Conservation (phyloP, 2,113 vertebrate genomes). For the Trachemys scripta region DNA sequence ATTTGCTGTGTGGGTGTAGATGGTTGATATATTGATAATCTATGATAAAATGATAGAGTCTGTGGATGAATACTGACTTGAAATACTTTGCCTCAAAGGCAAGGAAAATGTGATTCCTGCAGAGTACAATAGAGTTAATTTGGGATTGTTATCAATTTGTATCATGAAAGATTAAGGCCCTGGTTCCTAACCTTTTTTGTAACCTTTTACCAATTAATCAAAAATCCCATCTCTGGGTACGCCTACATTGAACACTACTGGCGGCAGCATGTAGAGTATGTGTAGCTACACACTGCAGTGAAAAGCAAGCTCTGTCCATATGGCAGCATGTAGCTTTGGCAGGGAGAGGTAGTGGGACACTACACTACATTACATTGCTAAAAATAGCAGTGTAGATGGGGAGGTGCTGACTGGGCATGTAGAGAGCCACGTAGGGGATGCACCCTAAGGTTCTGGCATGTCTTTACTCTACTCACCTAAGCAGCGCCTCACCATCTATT, state of each 20-base stretch:
- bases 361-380: not conserved
- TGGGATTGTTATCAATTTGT: too few species aligned
- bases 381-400: not conserved
- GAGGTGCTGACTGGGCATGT: not conserved
- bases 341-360: not conserved
- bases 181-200: not conserved
- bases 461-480: not conserved
- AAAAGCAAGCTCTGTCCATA: not conserved
- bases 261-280: not conserved
- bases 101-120: not conserved
- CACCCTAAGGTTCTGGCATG: not conserved
- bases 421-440: not conserved
- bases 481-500: not conserved
- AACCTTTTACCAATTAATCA: not conserved
- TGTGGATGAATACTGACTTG: not conserved
- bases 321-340: not conserved
- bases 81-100: not conserved
- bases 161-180: not conserved
- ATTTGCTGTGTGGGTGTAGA: not conserved
- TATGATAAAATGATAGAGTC: not conserved
- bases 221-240: not conserved
- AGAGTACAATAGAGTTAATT: not conserved
- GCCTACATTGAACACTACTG: not conserved
- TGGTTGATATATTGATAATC: not conserved
- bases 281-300: not conserved